phyloP scores from a whole-genome alignment of 2,113 vertebrate species.

The Pollachius pollachius region DNA sequence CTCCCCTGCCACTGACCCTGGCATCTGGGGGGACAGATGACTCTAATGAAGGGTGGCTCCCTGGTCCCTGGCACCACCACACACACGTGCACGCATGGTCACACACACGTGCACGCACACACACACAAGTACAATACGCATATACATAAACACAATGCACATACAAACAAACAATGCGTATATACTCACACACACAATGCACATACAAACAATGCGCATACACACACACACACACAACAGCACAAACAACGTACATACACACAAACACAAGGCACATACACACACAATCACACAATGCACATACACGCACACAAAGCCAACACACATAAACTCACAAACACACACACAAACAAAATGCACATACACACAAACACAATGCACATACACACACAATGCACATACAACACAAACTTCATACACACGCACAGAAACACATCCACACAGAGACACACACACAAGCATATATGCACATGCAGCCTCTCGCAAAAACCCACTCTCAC shows the following conservation, averaged over 20 bases:
- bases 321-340: conserved; percentile 7
- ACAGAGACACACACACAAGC: no score
- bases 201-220: conserved; percentile 4
- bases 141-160: conserved; percentile 4
- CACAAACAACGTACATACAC: neutral
- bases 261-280: no score
- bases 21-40: conserved; percentile 76
- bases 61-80: conserved; percentile 52
- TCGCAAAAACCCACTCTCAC: no score
- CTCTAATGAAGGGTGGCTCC: conserved; percentile 75
- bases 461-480: no score
- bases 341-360: neutral
- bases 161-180: conserved; percentile 2
- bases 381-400: neutral
- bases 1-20: conserved; percentile 63
- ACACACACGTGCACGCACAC: neutral
- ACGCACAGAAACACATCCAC: no score
- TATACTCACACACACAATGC: no score
- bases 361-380: conserved; percentile 4
- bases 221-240: conserved; percentile 2
- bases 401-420: neutral
- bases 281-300: no score
- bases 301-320: neutral
- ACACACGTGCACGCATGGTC: conserved; percentile 4
- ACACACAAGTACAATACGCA: neutral